A percentile compares a stretch with the other conserved stretches of the same genome.
Conservation (phyloP, 2,797 vertebrate genomes). For the Pantherophis vulpinus region DNA sequence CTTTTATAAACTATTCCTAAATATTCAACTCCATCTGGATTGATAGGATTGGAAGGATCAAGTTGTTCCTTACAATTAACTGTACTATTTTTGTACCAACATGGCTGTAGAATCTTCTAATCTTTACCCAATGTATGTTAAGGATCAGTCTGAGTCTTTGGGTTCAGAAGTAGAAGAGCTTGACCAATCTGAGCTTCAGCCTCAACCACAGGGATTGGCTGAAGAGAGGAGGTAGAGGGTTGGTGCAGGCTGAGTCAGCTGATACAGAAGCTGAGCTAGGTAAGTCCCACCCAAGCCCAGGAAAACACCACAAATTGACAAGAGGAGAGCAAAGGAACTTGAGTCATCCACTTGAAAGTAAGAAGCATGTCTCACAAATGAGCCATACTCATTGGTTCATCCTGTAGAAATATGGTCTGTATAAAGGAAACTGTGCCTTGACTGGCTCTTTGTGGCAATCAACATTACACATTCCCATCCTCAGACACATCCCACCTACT, state of each 20-base stretch:
- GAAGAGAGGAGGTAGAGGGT: not conserved
- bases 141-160: not conserved
- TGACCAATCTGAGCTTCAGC: not conserved
- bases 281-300: not conserved
- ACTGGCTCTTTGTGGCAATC: not conserved
- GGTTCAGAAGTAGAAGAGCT: not conserved
- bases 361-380: not conserved
- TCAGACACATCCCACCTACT: not conserved
- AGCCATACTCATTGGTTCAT: not conserved
- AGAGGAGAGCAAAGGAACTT: not conserved
- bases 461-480: not conserved
- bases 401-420: not conserved
- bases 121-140: not conserved
- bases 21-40: not conserved
- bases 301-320: not conserved
- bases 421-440: not conserved
- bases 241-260: not conserved
- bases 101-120: not conserved
- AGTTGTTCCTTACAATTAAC: not conserved
- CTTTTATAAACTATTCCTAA: not conserved
- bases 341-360: not conserved
- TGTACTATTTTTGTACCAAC: not conserved
- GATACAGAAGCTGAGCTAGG: not conserved
- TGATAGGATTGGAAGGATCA: not conserved
- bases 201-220: not conserved